A percentile compares a stretch with the other conserved stretches of the same genome.
Evolutionary conservation across 2,113 vertebrate species (phyloP).

Genomic region (Gobius niger): DNA sequence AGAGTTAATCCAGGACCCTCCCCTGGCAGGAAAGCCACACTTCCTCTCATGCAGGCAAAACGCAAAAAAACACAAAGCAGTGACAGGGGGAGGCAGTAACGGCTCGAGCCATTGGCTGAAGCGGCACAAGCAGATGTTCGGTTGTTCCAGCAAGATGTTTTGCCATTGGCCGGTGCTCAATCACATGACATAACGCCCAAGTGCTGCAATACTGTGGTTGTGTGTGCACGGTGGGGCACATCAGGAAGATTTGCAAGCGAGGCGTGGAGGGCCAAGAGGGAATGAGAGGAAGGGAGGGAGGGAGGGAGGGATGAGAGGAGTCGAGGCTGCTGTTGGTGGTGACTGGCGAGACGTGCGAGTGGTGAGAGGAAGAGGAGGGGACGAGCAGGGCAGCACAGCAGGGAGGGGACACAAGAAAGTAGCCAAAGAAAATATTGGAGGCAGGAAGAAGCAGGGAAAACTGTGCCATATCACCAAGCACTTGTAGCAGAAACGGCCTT

Average conservation of each 20-base stretch:
- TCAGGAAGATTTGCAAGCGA: slow-evolving; percentile 49
- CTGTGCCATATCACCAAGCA: background rate
- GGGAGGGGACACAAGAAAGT: slow-evolving; percentile 1
- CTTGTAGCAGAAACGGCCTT: background rate
- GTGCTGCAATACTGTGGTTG: slow-evolving; percentile 27
- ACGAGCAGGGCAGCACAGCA: slow-evolving; percentile 24
- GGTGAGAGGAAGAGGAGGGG: slow-evolving; percentile 11
- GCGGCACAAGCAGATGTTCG: slow-evolving; percentile 57
- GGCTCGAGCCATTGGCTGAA: slow-evolving; percentile 63
- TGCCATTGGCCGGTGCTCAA: slow-evolving; percentile 57
- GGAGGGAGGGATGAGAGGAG: slow-evolving; percentile 8
- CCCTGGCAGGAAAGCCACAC: slow-evolving; percentile 74
- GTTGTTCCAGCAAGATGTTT: slow-evolving; percentile 48
- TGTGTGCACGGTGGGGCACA: slow-evolving; percentile 52
- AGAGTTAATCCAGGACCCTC: slow-evolving; percentile 72
- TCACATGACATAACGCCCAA: slow-evolving; percentile 66
- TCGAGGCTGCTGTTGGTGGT: slow-evolving; percentile 5
- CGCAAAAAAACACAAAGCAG: slow-evolving; percentile 55
- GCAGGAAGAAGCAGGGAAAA: background rate
- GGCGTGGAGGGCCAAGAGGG: slow-evolving; percentile 17
- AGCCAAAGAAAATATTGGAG: background rate
- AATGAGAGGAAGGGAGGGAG: slow-evolving; percentile 17
- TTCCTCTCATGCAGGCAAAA: slow-evolving; percentile 70
- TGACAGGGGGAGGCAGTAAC: slow-evolving; percentile 40
- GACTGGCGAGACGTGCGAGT: background rate